A percentile compares a stretch with the other conserved stretches of the same genome.
Evolutionary conservation across 1,140 invertebrate genomes (phyloP).

Genomic region (Pinna nobilis): DNA sequence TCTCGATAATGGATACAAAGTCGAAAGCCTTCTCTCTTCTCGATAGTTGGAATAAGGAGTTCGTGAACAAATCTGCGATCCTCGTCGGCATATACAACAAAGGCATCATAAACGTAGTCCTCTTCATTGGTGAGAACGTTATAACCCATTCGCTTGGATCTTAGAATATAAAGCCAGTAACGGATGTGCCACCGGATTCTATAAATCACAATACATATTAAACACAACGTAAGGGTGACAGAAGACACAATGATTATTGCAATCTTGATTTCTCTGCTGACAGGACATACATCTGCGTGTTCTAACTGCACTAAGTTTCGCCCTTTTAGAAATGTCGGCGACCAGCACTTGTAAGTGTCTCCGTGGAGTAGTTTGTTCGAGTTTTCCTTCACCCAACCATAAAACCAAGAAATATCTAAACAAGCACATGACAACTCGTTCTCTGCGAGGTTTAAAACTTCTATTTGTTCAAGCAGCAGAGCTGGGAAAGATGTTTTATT

Average conservation of each 20-base stretch:
- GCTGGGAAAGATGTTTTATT: conserved; percentile 22
- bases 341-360: conserved; percentile 9
- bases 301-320: neutral
- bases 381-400: conserved; percentile 8
- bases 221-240: neutral
- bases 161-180: conserved; percentile 16
- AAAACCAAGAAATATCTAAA: conserved; percentile 6
- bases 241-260: conserved; percentile 1
- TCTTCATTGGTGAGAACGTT: neutral
- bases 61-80: conserved; percentile 40
- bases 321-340: neutral
- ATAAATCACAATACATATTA: neutral
- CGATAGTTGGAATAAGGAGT: conserved; percentile 29
- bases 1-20: conserved; percentile 51
- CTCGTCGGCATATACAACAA: conserved; percentile 40
- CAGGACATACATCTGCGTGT: neutral
- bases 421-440: conserved; percentile 24
- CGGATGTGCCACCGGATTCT: conserved; percentile 28
- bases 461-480: neutral
- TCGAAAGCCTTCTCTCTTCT: conserved; percentile 30
- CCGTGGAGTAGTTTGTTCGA: neutral
- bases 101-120: conserved; percentile 37
- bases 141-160: neutral
- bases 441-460: neutral
- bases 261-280: neutral